These are phyloP conservation scores for Chesias legatella DNA, from an alignment of 2,888 invertebrate species.

Conservation along the genomic window DNA sequence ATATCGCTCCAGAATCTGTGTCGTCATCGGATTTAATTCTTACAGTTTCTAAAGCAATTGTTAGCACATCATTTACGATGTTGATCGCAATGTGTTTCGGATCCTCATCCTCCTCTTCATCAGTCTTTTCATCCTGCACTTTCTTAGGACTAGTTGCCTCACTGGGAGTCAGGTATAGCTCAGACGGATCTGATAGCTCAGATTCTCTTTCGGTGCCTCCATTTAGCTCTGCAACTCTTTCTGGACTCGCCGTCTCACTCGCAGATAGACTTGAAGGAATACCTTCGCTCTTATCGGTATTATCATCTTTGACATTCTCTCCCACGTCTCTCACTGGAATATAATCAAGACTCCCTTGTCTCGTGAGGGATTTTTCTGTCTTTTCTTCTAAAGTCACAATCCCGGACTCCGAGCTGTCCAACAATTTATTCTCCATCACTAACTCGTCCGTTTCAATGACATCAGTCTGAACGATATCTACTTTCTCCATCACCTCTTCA, in stretches of 20 bases:
- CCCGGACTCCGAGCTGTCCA: constrained; percentile 66
- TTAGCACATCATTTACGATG: constrained; percentile 74
- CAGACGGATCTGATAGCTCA: constrained; percentile 84
- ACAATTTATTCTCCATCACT: constrained; percentile 53
- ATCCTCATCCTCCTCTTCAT: constrained; percentile 52
- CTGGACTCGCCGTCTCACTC: constrained; percentile 73
- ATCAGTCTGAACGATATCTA: constrained; percentile 31
- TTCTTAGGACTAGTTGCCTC: constrained; percentile 79
- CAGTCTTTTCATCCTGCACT: constrained; percentile 63
- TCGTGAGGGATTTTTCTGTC: constrained; percentile 57
- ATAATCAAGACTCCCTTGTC: constrained; percentile 72
- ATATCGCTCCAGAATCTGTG: constrained; percentile 72
- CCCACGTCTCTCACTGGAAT: constrained; percentile 76
- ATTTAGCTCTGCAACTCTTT: constrained; percentile 62
- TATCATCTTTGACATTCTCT: constrained; percentile 65
- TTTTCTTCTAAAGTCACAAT: constrained; percentile 58
- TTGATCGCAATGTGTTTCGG: constrained; percentile 68
- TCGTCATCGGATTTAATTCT: constrained; percentile 68
- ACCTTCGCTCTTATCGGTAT: constrained; percentile 73
- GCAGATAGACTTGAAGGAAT: constrained; percentile 72
- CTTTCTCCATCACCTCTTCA: constrained; percentile 44
- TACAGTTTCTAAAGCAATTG: constrained; percentile 68
- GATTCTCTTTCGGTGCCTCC: constrained; percentile 77
- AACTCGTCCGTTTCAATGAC: constrained; percentile 42
- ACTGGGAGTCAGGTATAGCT: constrained; percentile 84